Base-by-base conservation (phyloP, 2,113 vertebrate species). In the Panthera uncia region DNA sequence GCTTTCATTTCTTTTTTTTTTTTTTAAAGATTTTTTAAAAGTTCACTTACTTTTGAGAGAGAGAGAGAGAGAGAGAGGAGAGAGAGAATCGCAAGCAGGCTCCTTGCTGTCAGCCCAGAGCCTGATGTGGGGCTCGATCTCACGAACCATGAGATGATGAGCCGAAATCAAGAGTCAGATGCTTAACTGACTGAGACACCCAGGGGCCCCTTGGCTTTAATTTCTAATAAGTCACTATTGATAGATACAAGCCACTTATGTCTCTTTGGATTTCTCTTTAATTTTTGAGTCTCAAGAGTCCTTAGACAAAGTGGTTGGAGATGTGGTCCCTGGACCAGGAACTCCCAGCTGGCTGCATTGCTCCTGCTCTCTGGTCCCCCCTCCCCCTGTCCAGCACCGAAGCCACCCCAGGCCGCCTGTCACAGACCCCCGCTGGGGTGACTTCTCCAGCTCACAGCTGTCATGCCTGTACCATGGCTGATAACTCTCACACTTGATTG, bases 221-320 rank as follows among this genome's bases (percentile, higher is more conserved):
- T 9, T n/a, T 45, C n/a, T 33, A 48, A 33, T 14, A 33, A 21
- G 41, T 13, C n/a, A 14, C 10, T 10, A 18, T 11, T 10, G 87
- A 36, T 31, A 55, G 45, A n/a, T 4, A 66, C 0, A 45, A 36
- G 1, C 7, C 36, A 61, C 73, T 23, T 7, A 2, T 0, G 27
- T 23, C 61, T 57, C 15, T 57, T 31, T 86, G 48, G 61, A 57
- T 25, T 41, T 36, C 57, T 71, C 29, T 25, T 4, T 48, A 18
- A 31, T 9, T 88, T 57, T 66, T 25, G n/a, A 48, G 33, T 9
- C 1, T 16, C 18, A 55, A 74, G 21, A 33, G 12, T 76, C n/a
- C 41, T 92, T 50, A 38, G 8, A 65, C 13, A 33, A 61, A 83
- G 29, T 19, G 3, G 27, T 12, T 63, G n/a, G 50, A 25, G 23